These are phyloP conservation scores for Gandaritis pyraliata DNA, from an alignment of 2,888 invertebrate genomes.

Conservation along the genomic window DNA sequence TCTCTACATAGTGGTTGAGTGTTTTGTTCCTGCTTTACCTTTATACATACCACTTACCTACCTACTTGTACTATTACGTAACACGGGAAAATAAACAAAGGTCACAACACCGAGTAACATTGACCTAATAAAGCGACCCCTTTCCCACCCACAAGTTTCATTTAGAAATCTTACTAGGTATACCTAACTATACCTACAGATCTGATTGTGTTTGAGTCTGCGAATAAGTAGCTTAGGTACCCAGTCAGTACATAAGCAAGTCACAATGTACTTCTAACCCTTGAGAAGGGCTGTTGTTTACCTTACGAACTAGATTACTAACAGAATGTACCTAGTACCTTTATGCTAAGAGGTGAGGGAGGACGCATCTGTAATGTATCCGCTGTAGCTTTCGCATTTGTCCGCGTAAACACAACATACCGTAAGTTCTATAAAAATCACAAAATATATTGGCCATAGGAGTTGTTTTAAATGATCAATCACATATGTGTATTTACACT, in stretches of 20 bases:
- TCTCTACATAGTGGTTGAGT: too few relatives aligned
- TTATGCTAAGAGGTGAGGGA: too few relatives aligned
- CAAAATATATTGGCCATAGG: too few relatives aligned
- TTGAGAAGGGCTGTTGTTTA: slow-evolving; percentile 11
- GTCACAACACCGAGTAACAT: slow-evolving; percentile 47
- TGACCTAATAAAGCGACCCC: slow-evolving; percentile 83
- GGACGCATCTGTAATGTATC: too few relatives aligned
- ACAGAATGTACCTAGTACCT: neutral
- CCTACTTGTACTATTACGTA: slow-evolving; percentile 8
- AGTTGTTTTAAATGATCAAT: too few relatives aligned
- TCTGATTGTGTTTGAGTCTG: slow-evolving; percentile 22
- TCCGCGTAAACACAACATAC: too few relatives aligned
- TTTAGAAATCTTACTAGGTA: slow-evolving; percentile 81
- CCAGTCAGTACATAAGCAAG: slow-evolving; percentile 6
- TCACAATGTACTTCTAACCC: too few relatives aligned
- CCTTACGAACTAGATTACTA: slow-evolving; percentile 3
- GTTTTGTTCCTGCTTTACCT: neutral
- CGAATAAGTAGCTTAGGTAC: slow-evolving; percentile 17
- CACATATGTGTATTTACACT: too few relatives aligned
- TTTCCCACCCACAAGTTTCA: slow-evolving; percentile 78
- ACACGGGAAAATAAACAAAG: slow-evolving; percentile 63
- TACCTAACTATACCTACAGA: slow-evolving; percentile 23
- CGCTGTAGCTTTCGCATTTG: too few relatives aligned
- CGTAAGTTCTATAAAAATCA: too few relatives aligned
- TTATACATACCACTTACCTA: neutral